Base-by-base conservation (phyloP, 2,797 vertebrate genomes). In the Prionace glauca region DNA sequence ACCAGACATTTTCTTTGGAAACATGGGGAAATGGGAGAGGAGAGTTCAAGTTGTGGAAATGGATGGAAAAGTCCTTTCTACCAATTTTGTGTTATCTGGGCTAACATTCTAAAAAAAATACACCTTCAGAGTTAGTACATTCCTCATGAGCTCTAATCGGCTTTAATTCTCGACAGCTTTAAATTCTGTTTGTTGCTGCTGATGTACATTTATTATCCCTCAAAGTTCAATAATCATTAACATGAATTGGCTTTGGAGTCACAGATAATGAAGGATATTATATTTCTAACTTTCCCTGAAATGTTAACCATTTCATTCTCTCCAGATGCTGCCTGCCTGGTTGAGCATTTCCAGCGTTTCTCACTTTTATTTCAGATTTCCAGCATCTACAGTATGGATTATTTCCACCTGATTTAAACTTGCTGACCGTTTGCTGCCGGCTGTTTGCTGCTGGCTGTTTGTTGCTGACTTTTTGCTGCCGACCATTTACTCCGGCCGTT, bases 211-310 rank as follows among this genome's bases (percentile, higher is more conserved):
- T 65, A 67, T 36, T 67, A 92, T 36, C 29, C 10, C n/a, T 67
- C 62, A 92, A 92, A 67, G 60, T 92, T 32, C 62, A 92, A 92
- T 92, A 36, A 92, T 92, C 62, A 92, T 92, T 67, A 92, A 92
- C 90, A 41, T 20, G 18, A 92, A 36, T 92, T 92, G n/a, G 32
- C 65, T 67, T 92, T 36, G 62, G 90, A 67, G n/a, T 67, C 36
- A 32, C 60, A 92, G 60, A 92, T 92, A 67, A 92, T 0, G 26
- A 11, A 92, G 11, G 90, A 92, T n/a, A 77, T n/a, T 77, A 32
- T 10, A 77, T 77, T 32, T 77, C 29, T 32, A 32, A 77, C 74
- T 77, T 77, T 32, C 29, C 29, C 74, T 77, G 29, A 77, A 77
- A 77, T 32, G 74, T 77, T 77, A n/a, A 12, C 32, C n/a, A 8